Conservation (phyloP, 2,797 vertebrate species). For the Cephalopachus bancanus region DNA sequence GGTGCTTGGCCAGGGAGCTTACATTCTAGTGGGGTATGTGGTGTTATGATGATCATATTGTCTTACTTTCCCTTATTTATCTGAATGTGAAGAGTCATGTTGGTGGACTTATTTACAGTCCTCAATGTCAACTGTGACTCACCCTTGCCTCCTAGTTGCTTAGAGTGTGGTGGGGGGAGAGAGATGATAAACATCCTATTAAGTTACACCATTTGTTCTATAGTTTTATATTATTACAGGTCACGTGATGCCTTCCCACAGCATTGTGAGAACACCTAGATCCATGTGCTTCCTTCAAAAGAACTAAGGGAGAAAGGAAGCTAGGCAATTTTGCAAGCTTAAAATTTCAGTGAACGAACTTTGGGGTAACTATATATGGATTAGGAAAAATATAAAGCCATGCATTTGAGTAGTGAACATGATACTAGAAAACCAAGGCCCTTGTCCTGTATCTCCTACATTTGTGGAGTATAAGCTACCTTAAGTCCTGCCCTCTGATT, state of each 20-base stretch:
- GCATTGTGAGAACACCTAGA: background rate
- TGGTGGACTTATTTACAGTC: background rate
- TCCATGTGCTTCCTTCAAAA: background rate
- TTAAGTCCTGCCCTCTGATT: background rate
- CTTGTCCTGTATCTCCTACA: background rate
- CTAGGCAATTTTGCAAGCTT: background rate
- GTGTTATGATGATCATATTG: too few relatives aligned
- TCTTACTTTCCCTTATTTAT: too few relatives aligned
- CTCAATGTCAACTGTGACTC: too few relatives aligned
- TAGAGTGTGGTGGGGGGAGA: background rate
- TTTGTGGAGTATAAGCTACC: background rate
- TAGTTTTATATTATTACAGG: background rate
- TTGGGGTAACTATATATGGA: background rate
- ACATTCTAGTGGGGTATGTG: too few relatives aligned
- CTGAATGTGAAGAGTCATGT: background rate
- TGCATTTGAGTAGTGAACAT: background rate
- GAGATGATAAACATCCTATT: background rate
- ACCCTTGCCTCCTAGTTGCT: background rate
- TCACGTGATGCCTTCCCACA: background rate
- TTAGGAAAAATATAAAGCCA: background rate
- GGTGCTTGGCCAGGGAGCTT: too few relatives aligned
- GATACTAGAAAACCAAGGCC: background rate
- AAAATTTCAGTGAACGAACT: background rate
- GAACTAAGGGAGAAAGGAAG: background rate
- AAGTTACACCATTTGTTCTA: background rate